Base-by-base conservation (phyloP, 2,888 invertebrate species). In the Piscicola geometra region DNA sequence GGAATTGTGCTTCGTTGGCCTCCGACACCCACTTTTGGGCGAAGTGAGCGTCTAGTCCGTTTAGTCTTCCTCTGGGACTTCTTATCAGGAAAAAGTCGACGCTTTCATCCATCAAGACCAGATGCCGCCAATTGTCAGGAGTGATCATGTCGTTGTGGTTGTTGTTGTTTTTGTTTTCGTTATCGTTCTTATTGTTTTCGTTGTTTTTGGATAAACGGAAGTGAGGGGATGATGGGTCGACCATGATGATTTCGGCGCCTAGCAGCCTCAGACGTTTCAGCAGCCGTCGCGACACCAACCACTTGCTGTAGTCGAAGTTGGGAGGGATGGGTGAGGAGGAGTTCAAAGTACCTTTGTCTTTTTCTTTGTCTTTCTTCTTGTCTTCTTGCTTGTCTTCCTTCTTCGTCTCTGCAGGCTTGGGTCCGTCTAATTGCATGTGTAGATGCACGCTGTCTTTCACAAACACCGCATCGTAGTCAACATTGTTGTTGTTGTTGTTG, bases 61-160 rank as follows among this genome's bases (percentile, higher is more conserved):
- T 72, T 41, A 76, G 74, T 12, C 77, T 66, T 32, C 67, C 18
- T 41, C 68, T 66, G 1, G 68, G 52, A 69, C 70, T 41, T n/a
- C 77, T 41, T 28, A 72, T 56, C n/a, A 77, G 30, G 30, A 77
- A 76, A 25, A 33, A 67, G 5, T 75, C 77, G 1, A 77, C 73
- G 30, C n/a, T 28, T 18, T n/a, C n/a, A 71, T 75, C 76, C 52
- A 77, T 67, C 18, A 76, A 47, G 5, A 68, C 77, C 64, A 77
- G 52, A 66, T 76, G 64, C 35, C 74, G 50, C 77, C 77, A 77
- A 28, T 69, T 36, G n/a, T 25, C 30, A 15, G 77, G 77, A 28
- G 35, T 18, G 18, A 77, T 66, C 12, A 50, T 33, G 21, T 28
- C 25, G 60, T 60, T 50, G 18, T 32, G 47, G 21, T 47, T 35